Base-by-base conservation (phyloP, 2,797 vertebrate genomes). In the Chiroxiphia lanceolata region DNA sequence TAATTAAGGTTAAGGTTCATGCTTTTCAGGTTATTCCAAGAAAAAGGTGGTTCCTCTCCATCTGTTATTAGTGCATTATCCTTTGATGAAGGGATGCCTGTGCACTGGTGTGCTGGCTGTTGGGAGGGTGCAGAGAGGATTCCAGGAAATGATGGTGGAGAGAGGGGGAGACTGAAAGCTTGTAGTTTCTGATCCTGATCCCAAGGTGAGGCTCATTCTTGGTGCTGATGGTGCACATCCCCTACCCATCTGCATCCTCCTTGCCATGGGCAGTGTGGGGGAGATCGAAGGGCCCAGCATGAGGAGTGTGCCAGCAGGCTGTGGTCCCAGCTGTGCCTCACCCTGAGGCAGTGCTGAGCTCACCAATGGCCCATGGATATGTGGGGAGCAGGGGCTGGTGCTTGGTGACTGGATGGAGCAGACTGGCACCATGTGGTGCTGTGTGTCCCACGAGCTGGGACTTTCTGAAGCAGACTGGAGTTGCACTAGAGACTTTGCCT, bases 1-100 rank as follows among this genome's bases (percentile, higher is more conserved):
- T 50, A 60, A 34, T 69, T 48, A 48, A 63, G 36, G 60, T 42
- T 61, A 57, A 84, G 17, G 9, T 48, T 44, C 5, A 1, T 34
- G 27, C 40, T 74, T 75, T 48, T 31, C 1, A 11, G 45, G 27
- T 69, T 34, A 33, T 33, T 90, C 26, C 31, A 50, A 44, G 29
- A n/a, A 34, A 34, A 75, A 31, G 51, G 14, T 40, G 42, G 10
- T 53, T 76, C 44, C 40, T 15, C n/a, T 76, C 26, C 31, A 2
- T 50, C 29, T 50, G 2, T 27, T 31, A 8, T 27, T 31, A 8
- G 8, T 18, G 64, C 1, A 2, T 33, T 0, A 0, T 27, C 25
- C 25, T 60, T 27, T 2, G 3, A 40, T 20, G 45, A 68, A 44
- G 53, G 20, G 16, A 3, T 70, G 21, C 57, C 33, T 36, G 0